A percentile compares a stretch with the other conserved stretches of the same genome.
phyloP scores from a whole-genome alignment of 2,797 vertebrate species.

The Megaceryle alcyon region DNA sequence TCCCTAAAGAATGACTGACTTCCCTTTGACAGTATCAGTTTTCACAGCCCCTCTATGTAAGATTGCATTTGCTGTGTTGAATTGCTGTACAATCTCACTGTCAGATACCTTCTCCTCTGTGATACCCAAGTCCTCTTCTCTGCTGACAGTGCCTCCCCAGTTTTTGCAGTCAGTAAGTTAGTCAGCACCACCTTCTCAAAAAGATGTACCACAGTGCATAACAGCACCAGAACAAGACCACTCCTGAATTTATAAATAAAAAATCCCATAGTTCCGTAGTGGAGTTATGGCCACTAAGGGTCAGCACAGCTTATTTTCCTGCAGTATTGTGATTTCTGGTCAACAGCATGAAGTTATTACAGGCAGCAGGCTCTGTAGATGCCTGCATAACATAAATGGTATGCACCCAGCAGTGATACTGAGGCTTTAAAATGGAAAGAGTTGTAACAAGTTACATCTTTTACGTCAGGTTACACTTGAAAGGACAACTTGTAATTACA shows the following conservation, averaged over 20 bases:
- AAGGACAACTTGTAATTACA: background rate
- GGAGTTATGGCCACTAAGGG: background rate
- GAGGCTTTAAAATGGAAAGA: background rate
- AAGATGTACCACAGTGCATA: accelerated
- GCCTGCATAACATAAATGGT: background rate
- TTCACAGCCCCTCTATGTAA: background rate
- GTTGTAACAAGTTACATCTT: background rate
- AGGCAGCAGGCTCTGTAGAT: background rate
- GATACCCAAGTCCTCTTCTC: background rate
- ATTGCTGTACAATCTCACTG: background rate
- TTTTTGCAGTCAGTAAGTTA: background rate
- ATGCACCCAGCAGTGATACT: background rate
- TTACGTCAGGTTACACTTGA: background rate
- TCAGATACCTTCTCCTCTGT: background rate
- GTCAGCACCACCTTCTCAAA: background rate
- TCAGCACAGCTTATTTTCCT: background rate
- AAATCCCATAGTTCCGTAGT: too few relatives aligned
- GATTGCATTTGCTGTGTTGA: background rate
- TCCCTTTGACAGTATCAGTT: background rate
- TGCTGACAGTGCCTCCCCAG: background rate
- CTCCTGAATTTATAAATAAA: background rate
- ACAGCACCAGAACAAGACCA: background rate
- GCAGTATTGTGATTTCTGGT: background rate
- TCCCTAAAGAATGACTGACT: background rate
- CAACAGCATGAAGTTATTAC: background rate